Percentiles rank a stretch among this genome's conserved stretches.
Conservation (phyloP, 1,140 invertebrate species). For the Metopolophium dirhodum region DNA sequence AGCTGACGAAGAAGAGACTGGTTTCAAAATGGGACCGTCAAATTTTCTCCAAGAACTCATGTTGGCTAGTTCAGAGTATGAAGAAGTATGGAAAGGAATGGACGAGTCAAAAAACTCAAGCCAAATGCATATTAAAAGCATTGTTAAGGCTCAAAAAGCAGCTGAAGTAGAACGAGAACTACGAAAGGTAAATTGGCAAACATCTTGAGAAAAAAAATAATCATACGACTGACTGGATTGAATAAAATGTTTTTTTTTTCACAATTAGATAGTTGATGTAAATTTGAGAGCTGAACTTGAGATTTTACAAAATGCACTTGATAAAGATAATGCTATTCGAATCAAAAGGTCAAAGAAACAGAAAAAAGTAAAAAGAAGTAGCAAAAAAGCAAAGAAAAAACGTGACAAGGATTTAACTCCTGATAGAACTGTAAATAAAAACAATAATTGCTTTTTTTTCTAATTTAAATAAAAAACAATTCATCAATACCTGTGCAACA, state of each 20-base stretch:
- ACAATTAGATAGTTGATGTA: constrained; percentile 74
- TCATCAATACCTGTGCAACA: neutral
- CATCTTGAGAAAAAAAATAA: neutral
- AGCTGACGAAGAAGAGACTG: constrained; percentile 68
- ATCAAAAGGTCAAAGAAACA: constrained; percentile 81
- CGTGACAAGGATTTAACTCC: constrained; percentile 96
- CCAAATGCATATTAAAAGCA: constrained; percentile 79
- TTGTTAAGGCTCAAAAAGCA: constrained; percentile 83
- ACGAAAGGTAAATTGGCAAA: constrained; percentile 66
- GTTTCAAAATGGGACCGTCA: constrained; percentile 66
- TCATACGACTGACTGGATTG: neutral
- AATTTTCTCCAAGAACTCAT: constrained; percentile 66
- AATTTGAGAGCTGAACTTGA: constrained; percentile 84
- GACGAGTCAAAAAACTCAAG: constrained; percentile 75
- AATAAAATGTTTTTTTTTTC: neutral
- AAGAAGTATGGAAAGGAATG: constrained; percentile 81
- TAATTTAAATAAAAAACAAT: neutral
- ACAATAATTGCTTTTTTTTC: neutral
- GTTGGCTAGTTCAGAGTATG: constrained; percentile 66
- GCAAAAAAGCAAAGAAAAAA: constrained; percentile 88
- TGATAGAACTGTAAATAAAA: constrained; percentile 71
- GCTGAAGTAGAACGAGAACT: constrained; percentile 84
- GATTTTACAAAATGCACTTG: constrained; percentile 71
- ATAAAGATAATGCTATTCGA: constrained; percentile 74
- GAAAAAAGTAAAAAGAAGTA: constrained; percentile 78